A percentile compares a stretch with the other conserved stretches of the same genome.
These are phyloP conservation scores for Propithecus deckenii DNA, from an alignment of 2,797 vertebrate species.

Conservation along the genomic window DNA sequence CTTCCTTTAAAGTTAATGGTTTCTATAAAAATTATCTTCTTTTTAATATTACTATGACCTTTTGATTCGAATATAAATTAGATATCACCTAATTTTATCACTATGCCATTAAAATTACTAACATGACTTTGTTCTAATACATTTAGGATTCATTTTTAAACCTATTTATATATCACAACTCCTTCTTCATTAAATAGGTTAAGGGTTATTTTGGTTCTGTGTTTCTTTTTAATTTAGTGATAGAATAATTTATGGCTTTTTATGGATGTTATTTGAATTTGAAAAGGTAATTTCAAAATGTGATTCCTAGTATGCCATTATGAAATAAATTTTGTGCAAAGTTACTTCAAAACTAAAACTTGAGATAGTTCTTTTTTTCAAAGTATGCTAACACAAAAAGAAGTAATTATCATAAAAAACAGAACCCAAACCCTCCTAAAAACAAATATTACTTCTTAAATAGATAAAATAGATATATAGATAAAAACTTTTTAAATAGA, in stretches of 20 bases:
- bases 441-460: constrained; percentile 45
- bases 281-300: constrained; percentile 47
- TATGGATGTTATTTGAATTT: constrained; percentile 25
- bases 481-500: not conserved
- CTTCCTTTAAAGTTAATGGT: constrained; percentile 50
- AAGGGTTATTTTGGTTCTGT: not conserved
- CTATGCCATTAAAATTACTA: constrained; percentile 43
- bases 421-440: not conserved
- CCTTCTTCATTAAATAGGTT: constrained; percentile 4
- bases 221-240: constrained; percentile 21
- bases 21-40: constrained; percentile 10
- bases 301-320: constrained; percentile 18
- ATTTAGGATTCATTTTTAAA: constrained; percentile 50
- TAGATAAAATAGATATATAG: not conserved
- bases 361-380: not conserved
- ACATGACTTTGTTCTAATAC: constrained; percentile 32
- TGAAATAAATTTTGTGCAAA: constrained; percentile 25
- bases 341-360: constrained; percentile 57
- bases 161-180: constrained; percentile 8
- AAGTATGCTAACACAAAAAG: not conserved
- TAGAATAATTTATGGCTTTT: constrained; percentile 38
- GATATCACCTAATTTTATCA: constrained; percentile 20
- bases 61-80: constrained; percentile 53
- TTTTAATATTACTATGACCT: constrained; percentile 25
- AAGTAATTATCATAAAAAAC: not conserved